These are phyloP conservation scores for Notodromas monacha DNA, from an alignment of 2,888 invertebrate species.

Conservation along the genomic window DNA sequence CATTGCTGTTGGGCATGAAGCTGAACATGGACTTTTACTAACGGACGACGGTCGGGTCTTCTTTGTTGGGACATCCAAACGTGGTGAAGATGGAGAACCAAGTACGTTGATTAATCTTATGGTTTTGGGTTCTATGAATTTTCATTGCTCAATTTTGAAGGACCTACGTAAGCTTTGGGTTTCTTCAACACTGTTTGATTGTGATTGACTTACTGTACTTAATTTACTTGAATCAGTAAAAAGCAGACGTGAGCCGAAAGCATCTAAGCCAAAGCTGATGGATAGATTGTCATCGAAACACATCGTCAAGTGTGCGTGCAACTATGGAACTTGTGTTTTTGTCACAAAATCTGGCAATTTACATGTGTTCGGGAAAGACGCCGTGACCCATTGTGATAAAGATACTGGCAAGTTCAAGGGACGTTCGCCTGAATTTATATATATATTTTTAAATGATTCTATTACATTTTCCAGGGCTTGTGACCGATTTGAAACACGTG, in stretches of 20 bases:
- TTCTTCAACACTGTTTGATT: no score
- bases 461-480: no score
- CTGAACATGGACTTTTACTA: constrained; percentile 59
- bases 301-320: constrained; percentile 53
- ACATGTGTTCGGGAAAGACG: constrained; percentile 79
- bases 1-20: constrained; percentile 46
- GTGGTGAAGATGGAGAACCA: constrained; percentile 76
- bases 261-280: constrained; percentile 69
- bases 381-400: constrained; percentile 43
- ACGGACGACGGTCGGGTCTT: constrained; percentile 68
- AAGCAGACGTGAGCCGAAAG: constrained; percentile 43
- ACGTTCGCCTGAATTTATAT: no score
- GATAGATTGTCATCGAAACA: constrained; percentile 53
- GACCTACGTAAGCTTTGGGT: no score
- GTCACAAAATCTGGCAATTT: constrained; percentile 63
- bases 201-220: no score
- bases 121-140: no score
- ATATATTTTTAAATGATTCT: no score
- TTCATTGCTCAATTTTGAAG: no score
- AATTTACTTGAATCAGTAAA: no score
- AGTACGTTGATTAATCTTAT: constrained; percentile 19
- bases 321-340: constrained; percentile 72
- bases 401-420: no score
- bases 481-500: constrained; percentile 37
- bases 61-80: constrained; percentile 48